Evolutionary conservation across 2,888 invertebrate species (phyloP), one percentile per base, ranked within the genome.

Genomic region (Cheilosia grossa): DNA sequence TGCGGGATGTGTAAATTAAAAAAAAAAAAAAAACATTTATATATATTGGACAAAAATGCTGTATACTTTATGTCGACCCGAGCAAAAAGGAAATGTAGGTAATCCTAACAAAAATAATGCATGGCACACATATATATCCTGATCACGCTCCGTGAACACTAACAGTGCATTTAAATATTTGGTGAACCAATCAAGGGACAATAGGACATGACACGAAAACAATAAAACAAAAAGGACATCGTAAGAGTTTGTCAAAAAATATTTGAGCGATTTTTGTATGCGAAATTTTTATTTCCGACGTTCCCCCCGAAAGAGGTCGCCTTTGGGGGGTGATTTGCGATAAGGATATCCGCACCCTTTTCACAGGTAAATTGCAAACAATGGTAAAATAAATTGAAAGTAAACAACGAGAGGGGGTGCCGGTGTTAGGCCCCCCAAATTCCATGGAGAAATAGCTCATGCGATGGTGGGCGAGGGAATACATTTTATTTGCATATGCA

Each of bases 111-210:
- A 64, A 53, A 51, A 72, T 40, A 72, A 19, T 66, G 70, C 53
- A 77, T 40, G 10, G 4, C 37, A 37, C 13, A 37, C 37, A 72
- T 66, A 47, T 66, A 47, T 70, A 77, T 72, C 77, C 77, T 78
- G 61, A 82, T 83, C 82, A 79, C 82, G 79, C 79, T 82, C 63
- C 78, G 61, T 67, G 58, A 72, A 56, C 73, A 74, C 58, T 79
- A 72, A 56, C 73, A 74, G 63, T 79, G 82, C 79, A 83, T 83
- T 83, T 79, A 73, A 83, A 83, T 79, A 73, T 74, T 82, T 73
- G 72, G 67, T 49, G 66, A 73, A 69, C 79, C 82, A 83, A 79
- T 83, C 79, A 79, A 74, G 56, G 42, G 73, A 83, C 82, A 83
- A 83, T 82, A 79, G 78, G 63, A 75, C 67, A 75, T 69, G 74